These are phyloP conservation scores for Scaptomyza flava DNA, from an alignment of 2,888 invertebrate genomes.

Conservation along the genomic window DNA sequence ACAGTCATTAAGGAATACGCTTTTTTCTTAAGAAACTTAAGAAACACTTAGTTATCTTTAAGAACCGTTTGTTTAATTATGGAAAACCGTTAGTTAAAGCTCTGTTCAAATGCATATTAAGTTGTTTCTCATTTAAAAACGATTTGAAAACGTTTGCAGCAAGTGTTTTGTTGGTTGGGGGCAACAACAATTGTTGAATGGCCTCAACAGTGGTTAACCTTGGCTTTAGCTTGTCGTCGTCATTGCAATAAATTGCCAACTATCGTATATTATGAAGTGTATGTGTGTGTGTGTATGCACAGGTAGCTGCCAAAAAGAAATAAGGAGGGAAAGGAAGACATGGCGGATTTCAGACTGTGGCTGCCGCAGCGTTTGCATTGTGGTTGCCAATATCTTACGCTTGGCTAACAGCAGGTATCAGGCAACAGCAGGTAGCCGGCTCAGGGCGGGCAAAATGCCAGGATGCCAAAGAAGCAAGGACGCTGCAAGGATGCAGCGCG, in stretches of 20 bases:
- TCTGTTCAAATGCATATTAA: neutral
- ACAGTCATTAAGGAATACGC: too few species aligned
- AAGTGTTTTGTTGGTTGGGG: neutral
- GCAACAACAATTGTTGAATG: conserved; percentile 24
- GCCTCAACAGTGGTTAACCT: conserved; percentile 37
- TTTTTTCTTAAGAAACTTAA: neutral
- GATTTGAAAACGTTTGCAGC: neutral
- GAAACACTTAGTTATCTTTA: neutral
- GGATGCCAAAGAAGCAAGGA: conserved; percentile 1
- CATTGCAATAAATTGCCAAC: conserved; percentile 52
- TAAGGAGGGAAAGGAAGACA: neutral
- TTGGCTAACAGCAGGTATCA: conserved; percentile 41
- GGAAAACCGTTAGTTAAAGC: neutral
- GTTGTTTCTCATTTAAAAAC: conserved; percentile 1
- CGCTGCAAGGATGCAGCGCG: conserved; percentile 3
- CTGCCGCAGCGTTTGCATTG: conserved; percentile 50
- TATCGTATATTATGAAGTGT: conserved; percentile 58
- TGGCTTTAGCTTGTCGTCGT: conserved; percentile 42
- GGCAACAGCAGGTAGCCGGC: conserved; percentile 14
- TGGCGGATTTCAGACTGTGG: conserved; percentile 10
- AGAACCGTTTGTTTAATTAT: neutral
- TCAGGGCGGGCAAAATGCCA: conserved; percentile 18
- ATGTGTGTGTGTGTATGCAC: neutral
- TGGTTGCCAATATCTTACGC: conserved; percentile 64
- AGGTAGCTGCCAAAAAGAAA: neutral